These are phyloP conservation scores for Bombus impatiens DNA, from an alignment of 1,140 invertebrate species.

Conservation along the genomic window DNA sequence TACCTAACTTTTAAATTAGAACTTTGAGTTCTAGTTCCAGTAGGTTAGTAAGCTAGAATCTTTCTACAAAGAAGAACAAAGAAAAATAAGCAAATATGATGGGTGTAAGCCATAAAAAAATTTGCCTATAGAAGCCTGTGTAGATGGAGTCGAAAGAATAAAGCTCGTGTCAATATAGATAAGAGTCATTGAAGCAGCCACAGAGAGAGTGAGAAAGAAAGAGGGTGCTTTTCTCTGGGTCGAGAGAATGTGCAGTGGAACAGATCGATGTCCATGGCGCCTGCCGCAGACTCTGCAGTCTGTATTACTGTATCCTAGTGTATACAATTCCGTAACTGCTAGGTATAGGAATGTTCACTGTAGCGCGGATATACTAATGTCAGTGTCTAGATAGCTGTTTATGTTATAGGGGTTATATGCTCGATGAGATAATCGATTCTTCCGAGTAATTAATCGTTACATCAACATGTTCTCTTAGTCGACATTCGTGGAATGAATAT, in stretches of 20 bases:
- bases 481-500: background rate
- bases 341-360: constrained; percentile 1
- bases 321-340: constrained; percentile 58
- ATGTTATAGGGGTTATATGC: background rate
- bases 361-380: background rate
- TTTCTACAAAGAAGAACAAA: background rate
- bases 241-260: constrained; percentile 57
- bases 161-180: background rate
- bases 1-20: too few species aligned
- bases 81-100: background rate
- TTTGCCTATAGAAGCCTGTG: background rate
- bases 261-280: constrained; percentile 80
- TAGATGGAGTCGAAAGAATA: background rate
- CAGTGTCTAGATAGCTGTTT: background rate
- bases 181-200: background rate
- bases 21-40: too few species aligned
- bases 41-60: too few species aligned
- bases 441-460: background rate
- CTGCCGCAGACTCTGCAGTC: constrained; percentile 79
- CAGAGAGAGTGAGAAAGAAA: background rate
- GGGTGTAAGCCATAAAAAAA: background rate
- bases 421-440: background rate
- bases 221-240: background rate
- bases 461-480: background rate
- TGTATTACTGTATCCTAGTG: constrained; percentile 55